Percentiles rank a stretch among this genome's conserved stretches.
phyloP scores from a whole-genome alignment of 2,888 invertebrate species.

The Melipona bicolor region DNA sequence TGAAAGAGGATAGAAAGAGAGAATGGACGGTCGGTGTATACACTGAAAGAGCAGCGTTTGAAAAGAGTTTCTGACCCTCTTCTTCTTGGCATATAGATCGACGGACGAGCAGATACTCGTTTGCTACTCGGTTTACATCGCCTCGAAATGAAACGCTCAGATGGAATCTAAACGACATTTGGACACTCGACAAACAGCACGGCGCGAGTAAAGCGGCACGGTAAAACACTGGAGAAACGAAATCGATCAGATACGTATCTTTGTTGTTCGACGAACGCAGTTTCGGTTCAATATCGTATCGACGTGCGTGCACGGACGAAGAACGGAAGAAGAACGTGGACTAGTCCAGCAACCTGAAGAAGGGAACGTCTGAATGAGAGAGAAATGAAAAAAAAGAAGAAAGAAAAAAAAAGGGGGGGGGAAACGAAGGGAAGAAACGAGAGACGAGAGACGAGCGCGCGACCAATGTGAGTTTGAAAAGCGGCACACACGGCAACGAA shows the following conservation, averaged over 20 bases:
- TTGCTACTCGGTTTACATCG: slow-evolving; percentile 12
- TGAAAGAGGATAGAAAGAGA: neutral
- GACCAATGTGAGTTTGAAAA: slow-evolving; percentile 57
- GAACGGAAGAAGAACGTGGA: neutral
- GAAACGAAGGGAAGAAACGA: neutral
- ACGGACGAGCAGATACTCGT: neutral
- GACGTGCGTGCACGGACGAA: neutral
- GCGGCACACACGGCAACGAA: slow-evolving; percentile 56
- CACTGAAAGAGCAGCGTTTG: neutral
- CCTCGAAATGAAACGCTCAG: neutral
- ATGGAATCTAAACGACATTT: slow-evolving; percentile 39
- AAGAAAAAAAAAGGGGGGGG: too few species aligned
- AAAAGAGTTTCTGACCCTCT: neutral
- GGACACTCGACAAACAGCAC: slow-evolving; percentile 23
- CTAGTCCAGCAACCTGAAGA: neutral
- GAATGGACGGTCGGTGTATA: neutral
- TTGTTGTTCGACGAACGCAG: slow-evolving; percentile 24
- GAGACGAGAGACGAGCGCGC: neutral
- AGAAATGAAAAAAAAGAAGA: neutral
- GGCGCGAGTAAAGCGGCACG: too few species aligned
- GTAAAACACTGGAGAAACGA: slow-evolving; percentile 4
- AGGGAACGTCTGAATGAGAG: neutral
- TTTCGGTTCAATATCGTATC: slow-evolving; percentile 20
- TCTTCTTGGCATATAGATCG: too few species aligned
- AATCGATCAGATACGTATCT: slow-evolving; percentile 25